Base-by-base conservation (phyloP, 2,888 invertebrate genomes). In the Dysmachus trigonus region DNA sequence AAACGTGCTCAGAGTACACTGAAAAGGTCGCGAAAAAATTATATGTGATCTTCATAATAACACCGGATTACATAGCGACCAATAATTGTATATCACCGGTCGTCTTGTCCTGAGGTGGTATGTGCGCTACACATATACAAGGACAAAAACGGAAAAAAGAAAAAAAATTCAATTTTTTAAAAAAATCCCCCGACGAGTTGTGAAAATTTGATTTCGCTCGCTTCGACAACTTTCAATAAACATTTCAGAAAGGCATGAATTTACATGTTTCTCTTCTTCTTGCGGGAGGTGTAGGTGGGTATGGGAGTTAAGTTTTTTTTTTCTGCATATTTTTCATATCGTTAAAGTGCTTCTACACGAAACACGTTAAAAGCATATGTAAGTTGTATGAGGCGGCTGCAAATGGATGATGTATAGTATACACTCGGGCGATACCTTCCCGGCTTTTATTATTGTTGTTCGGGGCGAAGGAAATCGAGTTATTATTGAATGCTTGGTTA, bases 281-380 rank as follows among this genome's bases (percentile, higher is more conserved):
- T 73, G 13, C n/a, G 30, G 53, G 51, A n/a, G n/a, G n/a, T n/a
- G n/a, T n/a, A n/a, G n/a, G n/a, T n/a, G n/a, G n/a, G n/a, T n/a
- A n/a, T n/a, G n/a, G 31, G 13, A 31, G n/a, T 30, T 15, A 15
- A 22, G 1, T 71, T 71, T 73, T 73, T 33, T 73, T 79, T 47
- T 79, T 79, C 38, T 79, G 47, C 22, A 79, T 79, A 79, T 41
- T 41, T 51, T 79, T 41, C 30, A 79, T 47, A 79, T 79, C 77
- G 77, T 79, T 47, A 79, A 35, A 79, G 41, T 79, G 77, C 41
- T 47, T 79, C 47, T 22, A 41, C 77, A 79, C 47, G 77, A 79
- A 79, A n/a, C 77, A 79, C 77, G 77, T 79, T 79, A 79, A 79
- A 79, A 79, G 77, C 77, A 79, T 47, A 79, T 41, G 77, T 79